phyloP scores from a whole-genome alignment of 2,113 vertebrate species.

The Pelodiscus sinensis region DNA sequence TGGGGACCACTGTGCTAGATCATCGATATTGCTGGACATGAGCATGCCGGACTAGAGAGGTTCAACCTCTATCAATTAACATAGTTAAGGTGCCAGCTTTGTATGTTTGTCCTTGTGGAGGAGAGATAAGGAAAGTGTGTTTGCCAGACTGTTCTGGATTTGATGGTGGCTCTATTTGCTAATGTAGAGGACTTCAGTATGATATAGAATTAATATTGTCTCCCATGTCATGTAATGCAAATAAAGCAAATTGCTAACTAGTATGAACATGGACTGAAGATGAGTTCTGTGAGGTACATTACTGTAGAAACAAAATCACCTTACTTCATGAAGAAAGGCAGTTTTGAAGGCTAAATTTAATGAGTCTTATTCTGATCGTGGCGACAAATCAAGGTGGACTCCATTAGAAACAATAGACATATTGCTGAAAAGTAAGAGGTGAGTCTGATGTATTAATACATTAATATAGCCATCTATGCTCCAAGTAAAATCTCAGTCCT shows the following conservation, averaged over 20 bases:
- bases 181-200: slow-evolving; percentile 59
- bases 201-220: slow-evolving; percentile 51
- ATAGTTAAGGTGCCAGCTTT: neutral
- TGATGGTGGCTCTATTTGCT: slow-evolving; percentile 37
- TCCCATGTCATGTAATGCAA: slow-evolving; percentile 65
- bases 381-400: slow-evolving; percentile 26
- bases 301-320: slow-evolving; percentile 36
- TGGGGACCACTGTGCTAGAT: no score
- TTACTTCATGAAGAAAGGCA: slow-evolving; percentile 50
- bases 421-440: neutral
- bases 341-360: slow-evolving; percentile 47
- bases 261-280: slow-evolving; percentile 45
- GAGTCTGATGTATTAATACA: neutral
- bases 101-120: slow-evolving; percentile 36
- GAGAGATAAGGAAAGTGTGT: neutral
- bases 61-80: neutral
- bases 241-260: slow-evolving; percentile 61
- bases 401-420: slow-evolving; percentile 11
- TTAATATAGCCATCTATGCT: neutral
- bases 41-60: no score
- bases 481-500: slow-evolving; percentile 1
- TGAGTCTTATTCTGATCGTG: slow-evolving; percentile 44
- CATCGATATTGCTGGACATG: no score
- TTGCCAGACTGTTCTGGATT: slow-evolving; percentile 10
- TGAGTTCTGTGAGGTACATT: slow-evolving; percentile 63